Evolutionary conservation across 2,888 invertebrate species (phyloP), one percentile per base, ranked within the genome.

Genomic region (Troglohyphantes excavatus): DNA sequence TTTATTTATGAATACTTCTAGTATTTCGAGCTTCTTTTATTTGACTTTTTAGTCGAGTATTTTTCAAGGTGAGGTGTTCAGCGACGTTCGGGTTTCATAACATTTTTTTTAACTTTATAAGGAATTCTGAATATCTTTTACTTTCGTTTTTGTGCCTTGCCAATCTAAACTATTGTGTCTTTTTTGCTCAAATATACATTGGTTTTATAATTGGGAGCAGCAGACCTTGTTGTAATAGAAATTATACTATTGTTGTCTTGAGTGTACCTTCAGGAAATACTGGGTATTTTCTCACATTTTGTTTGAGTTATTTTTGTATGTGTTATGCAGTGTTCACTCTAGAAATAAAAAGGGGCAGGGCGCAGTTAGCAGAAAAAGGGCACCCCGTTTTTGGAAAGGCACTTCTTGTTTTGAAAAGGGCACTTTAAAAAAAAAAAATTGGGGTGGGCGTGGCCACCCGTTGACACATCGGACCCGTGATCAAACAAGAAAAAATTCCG

Each of bases 171-270:
- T 13, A 9, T 53, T 53, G 53, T 17, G 53, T 6, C 53, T 5
- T 53, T 29, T 27, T 59, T 75, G 59, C 59, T 75, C 29, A 59
- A 29, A 75, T 26, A 53, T 75, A 13, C 17, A 75, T 19, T 53
- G 72, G 19, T 65, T 65, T 68, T 68, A 33, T 33, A 68, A 68
- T 29, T 17, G 29, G 7, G 29, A 53, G 53, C 13, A 17, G 5
- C 5, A n/a, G n/a, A n/a, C n/a, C 17, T 0, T 53, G 53, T 53
- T 17, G n/a, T 53, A n/a, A n/a, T 53, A 53, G 53, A 17, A 17
- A n/a, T 6, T 7, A 53, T 53, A 1, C n/a, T 0, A 17, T 53
- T 53, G 13, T 53, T n/a, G 17, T 11, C 53, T 53, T 53, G 53
- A 53, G 5, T 53, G 13, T 53, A 53, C 53, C n/a, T 53, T 53